Percentiles rank a stretch among this genome's conserved stretches.
Conservation (phyloP, 2,888 invertebrate genomes). For the Geophilus truncorum region DNA sequence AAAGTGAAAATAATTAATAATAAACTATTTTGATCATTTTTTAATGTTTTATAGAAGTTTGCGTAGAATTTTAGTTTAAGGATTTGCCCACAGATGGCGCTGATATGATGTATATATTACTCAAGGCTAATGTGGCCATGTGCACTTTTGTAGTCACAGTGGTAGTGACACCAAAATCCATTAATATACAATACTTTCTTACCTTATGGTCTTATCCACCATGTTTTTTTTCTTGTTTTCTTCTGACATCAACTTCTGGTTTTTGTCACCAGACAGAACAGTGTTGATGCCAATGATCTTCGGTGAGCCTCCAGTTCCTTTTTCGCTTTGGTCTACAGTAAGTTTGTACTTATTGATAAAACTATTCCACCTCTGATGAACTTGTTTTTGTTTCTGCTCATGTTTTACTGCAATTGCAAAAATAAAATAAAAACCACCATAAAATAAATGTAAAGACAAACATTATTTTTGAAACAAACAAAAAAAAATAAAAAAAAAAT, state of each 20-base stretch:
- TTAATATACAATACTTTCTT: background rate
- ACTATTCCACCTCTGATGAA: conserved; percentile 51
- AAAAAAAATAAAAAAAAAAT: background rate
- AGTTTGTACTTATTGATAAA: conserved; percentile 63
- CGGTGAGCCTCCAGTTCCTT: background rate
- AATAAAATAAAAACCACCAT: no score
- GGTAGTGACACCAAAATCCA: no score
- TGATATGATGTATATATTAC: no score
- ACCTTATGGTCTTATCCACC: background rate
- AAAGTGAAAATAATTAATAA: background rate
- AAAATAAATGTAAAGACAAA: no score
- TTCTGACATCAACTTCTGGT: background rate
- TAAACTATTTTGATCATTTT: background rate
- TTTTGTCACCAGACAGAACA: background rate
- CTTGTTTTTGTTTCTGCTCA: conserved; percentile 32
- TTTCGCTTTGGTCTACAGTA: conserved; percentile 47
- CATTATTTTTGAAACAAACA: no score
- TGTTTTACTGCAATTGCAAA: background rate
- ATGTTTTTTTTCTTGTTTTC: conserved; percentile 22
- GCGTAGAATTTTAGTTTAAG: no score
- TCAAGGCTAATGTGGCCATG: no score
- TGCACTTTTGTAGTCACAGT: no score
- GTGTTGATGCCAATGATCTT: background rate
- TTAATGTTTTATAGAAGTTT: background rate
- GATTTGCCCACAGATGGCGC: no score